Evolutionary conservation across 2,113 vertebrate genomes (phyloP), one percentile per base, ranked within the genome.

Genomic region (Caranx melampygus): DNA sequence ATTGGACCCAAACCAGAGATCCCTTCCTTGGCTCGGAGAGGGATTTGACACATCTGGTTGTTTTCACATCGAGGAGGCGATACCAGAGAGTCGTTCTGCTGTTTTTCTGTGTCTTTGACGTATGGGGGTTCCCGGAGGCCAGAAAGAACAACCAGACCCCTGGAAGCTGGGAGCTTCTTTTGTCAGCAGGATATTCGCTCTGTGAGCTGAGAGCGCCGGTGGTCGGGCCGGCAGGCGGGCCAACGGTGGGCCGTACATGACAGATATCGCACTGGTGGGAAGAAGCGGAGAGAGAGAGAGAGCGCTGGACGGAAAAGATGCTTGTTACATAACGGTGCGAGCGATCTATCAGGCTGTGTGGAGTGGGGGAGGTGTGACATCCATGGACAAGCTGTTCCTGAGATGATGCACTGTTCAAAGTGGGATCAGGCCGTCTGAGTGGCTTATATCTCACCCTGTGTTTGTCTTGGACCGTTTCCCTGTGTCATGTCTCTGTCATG

Each of bases 331-430:
- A 87, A 86, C 11, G 3, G 59, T 16, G 18, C 47, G 3, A 71
- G 70, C 55, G 63, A 75, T 69, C 68, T 84, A 78, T 82, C 65
- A 85, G 42, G 67, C 35, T 55, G n/a, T 14, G 6, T 59, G 34
- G 61, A 78, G 61, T 52, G 70, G 64, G 81, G 64, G 72, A 58
- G 65, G 72, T 89, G 81, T 64, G 78, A 81, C 67, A 20, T 79
- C 75, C 40, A 20, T 35, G 81, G 59, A 89, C 79, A 86, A 31
- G 73, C 52, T 86, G 78, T 91, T 86, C 73, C 85, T 55, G 64
- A 71, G 47, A 79, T 34, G 57, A 74, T 47, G 0, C 45, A 40
- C 63, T 72, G 54, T 64, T 68, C 16, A 15, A 31, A 20, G 70
- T 61, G 47, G 40, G 40, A 78, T 81, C 83, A 76, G 45, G 21